Evolutionary conservation across 1,140 invertebrate genomes (phyloP).

Genomic region (Pygmarrhopalites habei): DNA sequence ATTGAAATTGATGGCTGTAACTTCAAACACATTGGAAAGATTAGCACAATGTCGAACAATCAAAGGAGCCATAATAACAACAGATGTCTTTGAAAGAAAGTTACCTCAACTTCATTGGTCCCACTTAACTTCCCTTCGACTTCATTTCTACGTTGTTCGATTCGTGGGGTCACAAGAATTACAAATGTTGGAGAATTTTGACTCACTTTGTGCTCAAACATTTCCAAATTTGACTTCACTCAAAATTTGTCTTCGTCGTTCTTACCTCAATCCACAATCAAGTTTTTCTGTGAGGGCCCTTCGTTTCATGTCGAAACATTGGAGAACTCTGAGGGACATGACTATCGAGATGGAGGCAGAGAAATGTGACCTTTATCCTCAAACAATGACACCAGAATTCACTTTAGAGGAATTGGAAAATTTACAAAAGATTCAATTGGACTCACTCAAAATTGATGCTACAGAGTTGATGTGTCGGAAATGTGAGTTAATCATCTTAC

Average conservation of each 20-base stretch:
- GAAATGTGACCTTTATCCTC: constrained; percentile 9
- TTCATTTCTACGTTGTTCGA: constrained; percentile 5
- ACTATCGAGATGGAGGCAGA: constrained; percentile 13
- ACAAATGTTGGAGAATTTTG: constrained; percentile 15
- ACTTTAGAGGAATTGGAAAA: constrained; percentile 2
- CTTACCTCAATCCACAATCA: constrained; percentile 6
- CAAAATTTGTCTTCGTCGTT: constrained; percentile 5
- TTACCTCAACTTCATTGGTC: constrained; percentile 3
- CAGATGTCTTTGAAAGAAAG: constrained; percentile 8
- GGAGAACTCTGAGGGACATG: constrained; percentile 1
- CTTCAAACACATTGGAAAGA: not conserved
- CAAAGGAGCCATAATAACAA: constrained; percentile 2
- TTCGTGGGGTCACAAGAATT: constrained; percentile 9
- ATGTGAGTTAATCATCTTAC: no score
- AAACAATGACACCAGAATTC: constrained; percentile 7
- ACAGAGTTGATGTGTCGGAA: constrained; percentile 2
- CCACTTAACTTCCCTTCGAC: not conserved
- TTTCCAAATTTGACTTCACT: not conserved
- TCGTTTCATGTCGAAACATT: constrained; percentile 8
- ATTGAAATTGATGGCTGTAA: not conserved
- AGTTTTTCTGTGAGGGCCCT: constrained; percentile 8
- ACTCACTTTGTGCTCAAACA: not conserved
- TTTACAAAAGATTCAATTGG: not conserved
- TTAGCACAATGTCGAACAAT: not conserved
- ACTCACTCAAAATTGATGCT: constrained; percentile 8